Base-by-base conservation (phyloP, 2,113 vertebrate species). In the Sus scrofa region DNA sequence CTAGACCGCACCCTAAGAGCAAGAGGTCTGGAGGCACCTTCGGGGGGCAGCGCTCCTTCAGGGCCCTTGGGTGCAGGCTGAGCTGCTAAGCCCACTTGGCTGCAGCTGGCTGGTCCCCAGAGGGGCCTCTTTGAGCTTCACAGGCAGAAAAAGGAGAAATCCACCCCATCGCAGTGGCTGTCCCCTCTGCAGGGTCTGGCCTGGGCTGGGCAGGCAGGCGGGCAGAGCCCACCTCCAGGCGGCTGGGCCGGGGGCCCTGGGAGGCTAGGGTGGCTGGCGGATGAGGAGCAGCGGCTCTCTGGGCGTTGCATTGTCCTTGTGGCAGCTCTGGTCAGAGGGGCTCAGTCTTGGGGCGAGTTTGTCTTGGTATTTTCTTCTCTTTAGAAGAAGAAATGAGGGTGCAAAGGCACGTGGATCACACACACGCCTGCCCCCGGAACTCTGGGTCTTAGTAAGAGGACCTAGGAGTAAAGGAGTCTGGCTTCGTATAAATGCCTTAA, bases 1-100 rank as follows among this genome's bases (percentile, higher is more conserved):
- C 7, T 3, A 8, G 70, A 65, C 1, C 0, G 2, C 15, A 0
- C 68, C 32, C 15, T 3, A n/a, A 30, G 0, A 3, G n/a, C 7
- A 8, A 30, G 26, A 54, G 20, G 16, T 24, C 87, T 27, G 16
- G 37, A 81, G 65, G 16, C n/a, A 15, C 0, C 0, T 7, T 20
- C 37, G 0, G 1, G 0, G 3, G 10, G 6, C 3, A 65, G 39
- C 10, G 34, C 32, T 83, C 68, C 20, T 20, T 24, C 32, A 22
- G 56, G 15, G 22, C 13, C 11, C 34, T 19, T 62, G 0, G 2
- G 1, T 7, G 12, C 39, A 56, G 32, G 52, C 30, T 11, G 39
- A 82, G 70, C 75, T 20, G 27, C n/a, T 12, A 19, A 32, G 19
- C 8, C 44, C 77, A 0, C 1, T 12, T 22, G 73, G 50, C 13